Conservation (phyloP, 1,140 invertebrate species). For the Drosophila dunni region DNA sequence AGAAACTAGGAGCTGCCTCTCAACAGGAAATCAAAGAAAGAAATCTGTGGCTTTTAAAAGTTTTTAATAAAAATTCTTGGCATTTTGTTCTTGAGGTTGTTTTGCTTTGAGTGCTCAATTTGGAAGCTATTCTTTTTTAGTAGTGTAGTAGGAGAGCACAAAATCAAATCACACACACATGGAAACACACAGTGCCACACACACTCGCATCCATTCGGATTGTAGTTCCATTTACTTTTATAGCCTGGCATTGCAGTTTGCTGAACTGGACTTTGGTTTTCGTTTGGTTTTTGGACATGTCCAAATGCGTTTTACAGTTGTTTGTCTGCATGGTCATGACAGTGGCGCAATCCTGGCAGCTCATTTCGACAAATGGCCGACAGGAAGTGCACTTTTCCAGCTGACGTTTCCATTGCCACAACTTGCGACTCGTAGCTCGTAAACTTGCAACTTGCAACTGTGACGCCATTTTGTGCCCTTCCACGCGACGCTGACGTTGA, state of each 20-base stretch:
- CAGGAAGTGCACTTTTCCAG: constrained; percentile 63
- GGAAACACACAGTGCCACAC: background rate
- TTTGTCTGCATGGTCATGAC: constrained; percentile 72
- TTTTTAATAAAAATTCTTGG: no score
- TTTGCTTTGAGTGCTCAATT: no score
- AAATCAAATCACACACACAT: constrained; percentile 15
- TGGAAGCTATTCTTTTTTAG: no score
- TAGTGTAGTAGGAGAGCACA: background rate
- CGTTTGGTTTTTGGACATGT: constrained; percentile 58
- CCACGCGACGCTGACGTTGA: background rate
- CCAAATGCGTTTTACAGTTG: constrained; percentile 78
- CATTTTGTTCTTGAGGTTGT: no score
- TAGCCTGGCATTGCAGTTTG: constrained; percentile 55
- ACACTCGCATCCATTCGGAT: constrained; percentile 32
- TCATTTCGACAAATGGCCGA: constrained; percentile 79
- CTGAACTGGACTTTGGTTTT: constrained; percentile 33
- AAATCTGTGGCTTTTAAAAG: no score
- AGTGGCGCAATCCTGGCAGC: constrained; percentile 75
- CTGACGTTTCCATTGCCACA: constrained; percentile 36
- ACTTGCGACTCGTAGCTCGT: background rate
- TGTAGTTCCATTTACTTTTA: constrained; percentile 78
- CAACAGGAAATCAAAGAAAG: no score
- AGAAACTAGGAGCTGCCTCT: no score
- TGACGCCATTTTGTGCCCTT: constrained; percentile 21
- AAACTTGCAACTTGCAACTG: background rate